A percentile compares a stretch with the other conserved stretches of the same genome.
phyloP scores from a whole-genome alignment of 2,888 invertebrate genomes.

The Gymnocheta viridis region DNA sequence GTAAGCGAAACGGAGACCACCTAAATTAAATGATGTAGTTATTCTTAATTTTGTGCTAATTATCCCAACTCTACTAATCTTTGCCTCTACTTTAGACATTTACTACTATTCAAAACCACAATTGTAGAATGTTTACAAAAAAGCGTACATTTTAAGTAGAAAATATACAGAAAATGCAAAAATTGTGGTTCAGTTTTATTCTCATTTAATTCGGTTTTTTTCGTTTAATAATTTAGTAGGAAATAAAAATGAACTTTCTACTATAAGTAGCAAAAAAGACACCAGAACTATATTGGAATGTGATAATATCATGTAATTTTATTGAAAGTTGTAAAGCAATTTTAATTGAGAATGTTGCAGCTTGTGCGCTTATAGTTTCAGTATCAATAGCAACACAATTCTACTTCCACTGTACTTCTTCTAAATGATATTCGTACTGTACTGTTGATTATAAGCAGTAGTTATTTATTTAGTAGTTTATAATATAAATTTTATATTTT shows the following conservation, averaged over 20 bases:
- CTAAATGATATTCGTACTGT: neutral
- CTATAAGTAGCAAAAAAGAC: neutral
- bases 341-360: slow-evolving; percentile 21
- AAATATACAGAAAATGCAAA: slow-evolving; percentile 55
- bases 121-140: slow-evolving; percentile 58
- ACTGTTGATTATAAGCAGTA: neutral
- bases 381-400: slow-evolving; percentile 13
- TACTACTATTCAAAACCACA: slow-evolving; percentile 18
- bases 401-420: neutral
- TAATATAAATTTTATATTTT: neutral
- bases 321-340: slow-evolving; percentile 31
- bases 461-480: neutral
- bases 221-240: slow-evolving; percentile 3
- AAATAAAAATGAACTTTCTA: slow-evolving; percentile 32
- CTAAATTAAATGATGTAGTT: too few relatives aligned
- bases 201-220: slow-evolving; percentile 22
- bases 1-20: too few relatives aligned
- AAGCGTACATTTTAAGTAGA: slow-evolving; percentile 38
- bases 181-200: slow-evolving; percentile 51
- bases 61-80: neutral
- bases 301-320: slow-evolving; percentile 48
- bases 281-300: neutral
- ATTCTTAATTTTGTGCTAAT: too few relatives aligned
- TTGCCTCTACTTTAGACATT: neutral
- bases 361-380: neutral